A percentile compares a stretch with the other conserved stretches of the same genome.
These are phyloP conservation scores for Saxidomus purpurata DNA, from an alignment of 1,140 invertebrate genomes.

Conservation along the genomic window DNA sequence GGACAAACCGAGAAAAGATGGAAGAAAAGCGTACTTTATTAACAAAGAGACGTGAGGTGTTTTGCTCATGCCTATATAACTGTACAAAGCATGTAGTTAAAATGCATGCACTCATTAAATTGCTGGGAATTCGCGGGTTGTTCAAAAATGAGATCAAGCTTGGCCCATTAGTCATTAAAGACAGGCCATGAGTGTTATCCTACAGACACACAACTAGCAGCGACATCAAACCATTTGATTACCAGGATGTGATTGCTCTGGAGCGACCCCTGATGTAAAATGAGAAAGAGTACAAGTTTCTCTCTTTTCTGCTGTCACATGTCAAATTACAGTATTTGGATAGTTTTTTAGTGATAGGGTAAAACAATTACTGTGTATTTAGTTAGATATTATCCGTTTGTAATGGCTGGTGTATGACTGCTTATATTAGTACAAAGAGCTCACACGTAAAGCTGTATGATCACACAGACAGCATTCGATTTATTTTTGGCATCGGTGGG, in stretches of 20 bases:
- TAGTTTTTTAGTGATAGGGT: not conserved
- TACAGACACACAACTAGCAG: not conserved
- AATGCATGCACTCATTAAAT: too few relatives aligned
- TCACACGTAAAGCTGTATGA: not conserved
- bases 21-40: too few relatives aligned
- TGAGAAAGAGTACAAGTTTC: slow-evolving; percentile 77
- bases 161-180: too few relatives aligned
- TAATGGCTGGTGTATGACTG: not conserved
- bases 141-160: too few relatives aligned
- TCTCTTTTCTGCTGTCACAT: not conserved
- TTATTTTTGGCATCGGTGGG: not conserved
- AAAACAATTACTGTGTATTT: not conserved
- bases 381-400: not conserved
- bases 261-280: slow-evolving; percentile 70
- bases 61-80: too few relatives aligned
- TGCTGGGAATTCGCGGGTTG: too few relatives aligned
- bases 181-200: not conserved
- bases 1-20: too few relatives aligned
- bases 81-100: too few relatives aligned
- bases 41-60: too few relatives aligned
- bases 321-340: too few relatives aligned
- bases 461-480: not conserved
- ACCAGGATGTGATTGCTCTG: slow-evolving; percentile 78
- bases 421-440: too few relatives aligned
- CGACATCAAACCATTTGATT: slow-evolving; percentile 76